Evolutionary conservation across 2,888 invertebrate genomes (phyloP), one percentile per base, ranked within the genome.

Genomic region (Thymelicus lineola): DNA sequence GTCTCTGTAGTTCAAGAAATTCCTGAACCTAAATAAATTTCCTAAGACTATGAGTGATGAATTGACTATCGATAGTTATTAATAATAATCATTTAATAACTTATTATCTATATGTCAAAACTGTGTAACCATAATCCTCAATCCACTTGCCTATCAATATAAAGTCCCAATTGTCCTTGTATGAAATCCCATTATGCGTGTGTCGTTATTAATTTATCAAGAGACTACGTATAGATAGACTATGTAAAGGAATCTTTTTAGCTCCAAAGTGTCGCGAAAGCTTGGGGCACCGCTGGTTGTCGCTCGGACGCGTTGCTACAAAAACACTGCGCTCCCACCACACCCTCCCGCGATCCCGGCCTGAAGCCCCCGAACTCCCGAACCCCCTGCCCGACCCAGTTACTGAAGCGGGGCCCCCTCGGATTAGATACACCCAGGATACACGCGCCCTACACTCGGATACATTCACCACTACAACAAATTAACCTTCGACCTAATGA

Each of bases 281-380:
- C 83, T 79, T 81, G 77, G 77, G 79, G 81, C 79, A 81, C 83
- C 81, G 79, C 59, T 66, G 75, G 74, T 62, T 72, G 81, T 83
- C 86, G 87, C 86, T 85, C 84, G 83, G 86, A 87, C 86, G 89
- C 87, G 86, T 81, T 77, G 80, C 80, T 78, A 89, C 86, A 91
- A 90, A 90, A 89, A 87, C 86, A 85, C 80, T 79, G 72, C 76
- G 77, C 83, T 84, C 81, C 76, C 84, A 78, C 81, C 78, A 67
- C 81, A 72, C 75, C 62, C 48, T 66, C 66, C 70, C 75, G 48
- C 61, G 48, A 28, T 28, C 3, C 28, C 28, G 28, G 28, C 28
- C 28, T 48, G 61, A 55, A 61, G 61, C 73, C 73, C 69, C 71
- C 66, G 61, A 61, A 15, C 60, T 46, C 28, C 67, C 60, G 53